phyloP scores from a whole-genome alignment of 2,797 vertebrate genomes.

The Pteropus rufus region DNA sequence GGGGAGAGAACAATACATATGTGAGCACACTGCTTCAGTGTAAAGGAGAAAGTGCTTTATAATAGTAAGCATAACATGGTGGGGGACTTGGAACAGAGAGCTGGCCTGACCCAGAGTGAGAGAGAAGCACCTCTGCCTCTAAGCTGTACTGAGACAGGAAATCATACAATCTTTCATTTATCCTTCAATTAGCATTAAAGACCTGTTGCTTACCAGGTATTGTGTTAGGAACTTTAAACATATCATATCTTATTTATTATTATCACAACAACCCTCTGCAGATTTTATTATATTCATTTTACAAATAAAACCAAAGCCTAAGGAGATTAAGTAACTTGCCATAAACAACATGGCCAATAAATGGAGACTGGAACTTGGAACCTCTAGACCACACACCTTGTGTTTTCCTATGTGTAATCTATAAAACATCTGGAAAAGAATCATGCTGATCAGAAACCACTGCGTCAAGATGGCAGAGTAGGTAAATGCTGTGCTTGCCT shows the following conservation, averaged over 20 bases:
- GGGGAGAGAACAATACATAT: accelerated
- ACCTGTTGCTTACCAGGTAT: background rate
- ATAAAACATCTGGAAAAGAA: background rate
- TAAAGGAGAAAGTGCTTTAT: background rate
- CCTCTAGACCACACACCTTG: no score
- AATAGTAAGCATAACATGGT: background rate
- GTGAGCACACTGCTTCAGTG: no score
- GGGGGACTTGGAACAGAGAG: background rate
- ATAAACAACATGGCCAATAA: background rate
- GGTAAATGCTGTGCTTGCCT: no score
- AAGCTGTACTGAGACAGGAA: background rate
- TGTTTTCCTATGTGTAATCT: background rate
- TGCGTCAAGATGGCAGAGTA: no score
- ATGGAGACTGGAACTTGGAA: background rate
- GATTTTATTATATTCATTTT: background rate
- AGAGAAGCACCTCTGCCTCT: background rate
- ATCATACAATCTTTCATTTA: background rate
- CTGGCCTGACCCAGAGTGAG: background rate
- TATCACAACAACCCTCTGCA: background rate
- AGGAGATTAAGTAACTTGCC: background rate
- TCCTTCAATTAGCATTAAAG: background rate
- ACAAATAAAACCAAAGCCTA: background rate
- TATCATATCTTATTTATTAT: background rate
- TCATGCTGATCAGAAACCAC: background rate
- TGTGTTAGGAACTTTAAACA: background rate